Evolutionary conservation across 2,888 invertebrate genomes (phyloP).

Genomic region (Diabrotica balteata): DNA sequence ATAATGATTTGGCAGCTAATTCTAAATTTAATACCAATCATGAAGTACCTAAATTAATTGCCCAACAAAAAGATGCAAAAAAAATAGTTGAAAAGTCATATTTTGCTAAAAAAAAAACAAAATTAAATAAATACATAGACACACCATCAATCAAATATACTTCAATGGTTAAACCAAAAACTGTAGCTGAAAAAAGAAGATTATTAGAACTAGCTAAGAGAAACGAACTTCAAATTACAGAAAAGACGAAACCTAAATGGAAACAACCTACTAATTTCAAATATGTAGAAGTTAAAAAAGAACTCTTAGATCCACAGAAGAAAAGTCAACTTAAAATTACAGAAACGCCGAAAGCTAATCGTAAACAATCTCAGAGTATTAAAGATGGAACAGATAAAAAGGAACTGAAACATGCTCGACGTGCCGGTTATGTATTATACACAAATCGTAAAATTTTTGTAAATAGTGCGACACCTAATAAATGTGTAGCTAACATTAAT

Average conservation of each 20-base stretch:
- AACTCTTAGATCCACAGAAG: not conserved
- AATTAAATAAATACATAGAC: constrained; percentile 21
- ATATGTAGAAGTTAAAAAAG: not conserved
- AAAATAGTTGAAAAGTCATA: constrained; percentile 30
- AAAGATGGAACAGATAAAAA: not conserved
- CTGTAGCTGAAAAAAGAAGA: constrained; percentile 64
- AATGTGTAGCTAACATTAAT: constrained; percentile 40
- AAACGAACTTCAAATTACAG: constrained; percentile 31
- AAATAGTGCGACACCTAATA: constrained; percentile 27
- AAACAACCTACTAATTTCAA: too few relatives aligned
- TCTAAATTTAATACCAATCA: constrained; percentile 60
- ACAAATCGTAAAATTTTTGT: constrained; percentile 46
- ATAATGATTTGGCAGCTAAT: constrained; percentile 62
- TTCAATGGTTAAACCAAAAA: constrained; percentile 58
- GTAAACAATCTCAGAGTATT: not conserved
- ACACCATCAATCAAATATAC: constrained; percentile 29
- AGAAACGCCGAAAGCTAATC: constrained; percentile 3
- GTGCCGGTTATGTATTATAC: constrained; percentile 42
- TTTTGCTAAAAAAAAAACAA: constrained; percentile 29
- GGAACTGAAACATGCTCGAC: too few relatives aligned
- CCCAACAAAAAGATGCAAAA: constrained; percentile 48
- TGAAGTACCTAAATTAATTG: constrained; percentile 54
- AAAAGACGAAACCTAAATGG: constrained; percentile 12
- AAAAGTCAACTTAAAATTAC: not conserved
- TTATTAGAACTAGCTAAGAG: constrained; percentile 54